Base-by-base conservation (phyloP, 2,797 vertebrate genomes). In the Enteromius anoplus region DNA sequence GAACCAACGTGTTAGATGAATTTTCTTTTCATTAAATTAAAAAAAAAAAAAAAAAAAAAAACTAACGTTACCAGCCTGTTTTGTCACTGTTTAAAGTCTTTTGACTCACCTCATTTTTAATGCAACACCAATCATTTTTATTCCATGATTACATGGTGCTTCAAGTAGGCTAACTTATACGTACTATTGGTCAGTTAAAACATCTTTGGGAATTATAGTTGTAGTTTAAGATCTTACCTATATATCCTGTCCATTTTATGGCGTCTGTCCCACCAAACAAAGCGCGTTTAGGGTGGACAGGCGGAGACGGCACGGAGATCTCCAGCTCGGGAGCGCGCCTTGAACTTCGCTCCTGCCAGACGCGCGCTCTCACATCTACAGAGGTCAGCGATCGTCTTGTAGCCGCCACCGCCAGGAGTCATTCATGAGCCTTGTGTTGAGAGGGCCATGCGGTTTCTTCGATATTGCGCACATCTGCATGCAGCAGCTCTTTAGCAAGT, bases 291-390 rank as follows among this genome's bases (percentile, higher is more conserved):
- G 60, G 73, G 75, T 83, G 29, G 14, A 85, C 58, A 83, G 73
- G 87, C 90, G 93, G 94, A 93, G 93, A 95, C 89, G 85, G 91
- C 90, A 82, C 93, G 88, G 88, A 94, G 87, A 84, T 93, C 92
- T 89, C 93, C 93, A 84, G 86, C 87, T 71, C 86, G 90, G 85
- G 93, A 85, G 83, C 92, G 93, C 93, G 64, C 86, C 82, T 85
- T 84, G 89, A 80, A 86, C 87, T 84, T 37, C 82, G 85, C 68
- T 73, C 78, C 12, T 32, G 51, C 76, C 32, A 71, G 23, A 73
- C 6, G 75, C 53, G 69, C 69, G 29, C 55, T 32, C 60, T 45
- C n/a, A 11, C 60, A 65, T 55, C 65, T 34, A 40, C 10, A 34
- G 29, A 10, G 2, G 1, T 17, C 10, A 64, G 26, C 19, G 2